Base-by-base conservation (phyloP, 2,113 vertebrate species). In the Percopsis transmontana region DNA sequence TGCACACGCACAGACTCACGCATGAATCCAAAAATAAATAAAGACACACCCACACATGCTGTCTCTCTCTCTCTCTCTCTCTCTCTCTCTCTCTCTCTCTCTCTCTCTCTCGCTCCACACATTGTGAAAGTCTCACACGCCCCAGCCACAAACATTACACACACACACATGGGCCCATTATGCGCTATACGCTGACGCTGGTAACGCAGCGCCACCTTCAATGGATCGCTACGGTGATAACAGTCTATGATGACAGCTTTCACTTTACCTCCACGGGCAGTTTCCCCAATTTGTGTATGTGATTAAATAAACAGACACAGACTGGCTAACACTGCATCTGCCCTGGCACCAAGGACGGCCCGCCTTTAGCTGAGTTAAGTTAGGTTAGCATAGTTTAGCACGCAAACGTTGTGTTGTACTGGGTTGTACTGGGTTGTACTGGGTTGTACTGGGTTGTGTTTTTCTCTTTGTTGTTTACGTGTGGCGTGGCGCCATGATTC, bases 191-290 rank as follows among this genome's bases (percentile, higher is more conserved):
- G 65, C 38, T 66, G 62, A 39, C 15, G 54, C 61, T 27, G 56
- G 38, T 55, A 48, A 16, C 15, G 48, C 39, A 39, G 44, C 8
- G 15, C 62, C 14, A 3, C 7, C 72, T 72, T 66, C 60, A 58
- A 67, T 59, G 70, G 80, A 70, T 56, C 44, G 57, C 44, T 9
- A 24, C 33, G 21, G 58, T 18, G 41, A 67, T 58, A 74, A 83
- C 83, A 85, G 63, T 51, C 47, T 75, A 62, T 62, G 38, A 57
- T 67, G 59, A 57, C 39, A 23, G 73, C 74, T 82, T 75, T 75
- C 38, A 55, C 72, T 76, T 77, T 60, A 74, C 79, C 68, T 85
- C 71, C 18, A 4, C 21, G 58, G 60, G 57, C 71, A 56, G 55
- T 54, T 70, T 57, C 69, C 72, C 79, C 80, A 76, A 56, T 66